Conservation (phyloP, 2,797 vertebrate species). For the Lepilemur ruficaudatus region DNA sequence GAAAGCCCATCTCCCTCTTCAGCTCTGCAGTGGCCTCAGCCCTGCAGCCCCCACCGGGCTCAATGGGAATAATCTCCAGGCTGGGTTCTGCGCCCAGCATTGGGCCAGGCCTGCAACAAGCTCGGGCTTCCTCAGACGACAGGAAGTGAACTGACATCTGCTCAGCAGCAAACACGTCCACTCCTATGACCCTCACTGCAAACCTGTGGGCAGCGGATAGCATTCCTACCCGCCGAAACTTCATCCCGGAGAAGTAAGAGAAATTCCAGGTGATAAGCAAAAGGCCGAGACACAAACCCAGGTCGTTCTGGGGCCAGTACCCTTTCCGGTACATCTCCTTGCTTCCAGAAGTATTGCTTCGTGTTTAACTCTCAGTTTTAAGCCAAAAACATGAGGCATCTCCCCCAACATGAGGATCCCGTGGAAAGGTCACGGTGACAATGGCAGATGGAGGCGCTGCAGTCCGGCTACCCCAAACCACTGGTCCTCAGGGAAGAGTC, state of each 20-base stretch:
- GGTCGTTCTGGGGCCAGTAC: not conserved
- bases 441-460: not conserved
- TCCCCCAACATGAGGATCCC: not conserved
- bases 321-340: not conserved
- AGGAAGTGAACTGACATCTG: not conserved
- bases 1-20: not conserved
- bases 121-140: not conserved
- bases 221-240: not conserved
- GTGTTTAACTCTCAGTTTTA: not conserved
- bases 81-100: not conserved
- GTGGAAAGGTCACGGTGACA: not conserved
- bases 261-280: not conserved
- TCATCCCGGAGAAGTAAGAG: not conserved
- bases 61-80: not conserved
- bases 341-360: not conserved
- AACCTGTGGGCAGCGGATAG: not conserved
- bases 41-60: not conserved
- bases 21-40: not conserved
- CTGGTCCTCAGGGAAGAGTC: not conserved
- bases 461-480: not conserved
- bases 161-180: not conserved
- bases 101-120: accelerated
- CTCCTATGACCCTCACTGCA: not conserved
- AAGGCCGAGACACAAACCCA: not conserved
- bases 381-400: not conserved